Base-by-base conservation (phyloP, 2,797 vertebrate genomes). In the Anniella stebbinsi region DNA sequence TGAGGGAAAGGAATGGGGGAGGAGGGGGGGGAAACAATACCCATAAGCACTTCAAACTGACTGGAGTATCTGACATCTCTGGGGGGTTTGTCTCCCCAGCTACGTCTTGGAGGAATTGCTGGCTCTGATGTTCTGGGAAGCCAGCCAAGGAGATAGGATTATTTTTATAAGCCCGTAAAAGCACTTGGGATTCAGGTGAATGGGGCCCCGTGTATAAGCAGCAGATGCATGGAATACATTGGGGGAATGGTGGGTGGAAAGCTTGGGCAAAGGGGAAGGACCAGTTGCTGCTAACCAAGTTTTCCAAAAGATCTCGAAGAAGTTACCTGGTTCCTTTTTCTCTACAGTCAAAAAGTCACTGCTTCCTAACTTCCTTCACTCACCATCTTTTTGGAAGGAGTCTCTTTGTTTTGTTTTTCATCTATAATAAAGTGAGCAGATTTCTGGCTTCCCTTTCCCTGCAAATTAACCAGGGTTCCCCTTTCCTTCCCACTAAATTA, bases 141-240 rank as follows among this genome's bases (percentile, higher is more conserved):
- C 91, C 70, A 90, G 94, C 93, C 94, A 95, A 94, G 86, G 91
- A 93, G 92, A 94, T 88, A 94, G 90, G 95, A 94, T 93, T 94
- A 93, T 95, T 93, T 96, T 95, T 94, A 94, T 92, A 94, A 89
- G 89, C 91, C 77, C 78, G 80, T 89, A 91, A 91, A 93, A 93
- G 83, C 86, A 63, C 90, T 91, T 88, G 92, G 86, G 83, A 66
- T 69, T 87, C 88, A 92, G 90, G 89, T 70, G 80, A 89, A 88
- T 8, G 84, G 87, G 90, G 87, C 83, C 87, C 57, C n/a, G 21
- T n/a, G 60, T n/a, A 67, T 41, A 45, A 86, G 84, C 15, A 70
- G 70, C 84, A 89, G 70, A 89, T 78, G 87, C 78, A 38, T 30
- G 72, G 78, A 91, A 87, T 51, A 84, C 60, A 60, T 45, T 85